Base-by-base conservation (phyloP, 2,113 vertebrate species). In the Eclectus roratus region DNA sequence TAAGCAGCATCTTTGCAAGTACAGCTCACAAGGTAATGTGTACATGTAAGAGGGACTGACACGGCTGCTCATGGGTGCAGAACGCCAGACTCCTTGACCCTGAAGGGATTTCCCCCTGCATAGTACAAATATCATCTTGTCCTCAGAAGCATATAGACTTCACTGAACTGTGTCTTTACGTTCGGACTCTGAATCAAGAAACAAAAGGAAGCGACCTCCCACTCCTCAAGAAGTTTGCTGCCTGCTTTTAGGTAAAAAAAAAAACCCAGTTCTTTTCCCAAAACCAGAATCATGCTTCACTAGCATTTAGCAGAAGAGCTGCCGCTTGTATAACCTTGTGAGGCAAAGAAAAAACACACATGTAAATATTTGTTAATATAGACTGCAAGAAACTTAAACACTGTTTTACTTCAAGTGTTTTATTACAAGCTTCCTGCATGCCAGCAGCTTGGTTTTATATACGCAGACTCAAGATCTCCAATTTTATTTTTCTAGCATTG, bases 11-110 rank as follows among this genome's bases (percentile, higher is more conserved):
- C 27, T 66, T 53, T 43, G 18, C 21, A 72, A 27, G 19, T 28
- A 52, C 16, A 76, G 31, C 41, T 61, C 74, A 77, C 0, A 0
- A 37, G 28, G 31, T 12, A 4, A 7, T 2, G 1, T 2, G 10
- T 13, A 7, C 3, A 2, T 3, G 9, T 8, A 19, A 49, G 18
- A 9, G 14, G 49, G 31, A 31, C 19, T 19, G 10, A 41, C 9
- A 1, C 1, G 2, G 27, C 8, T 60, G 10, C 35, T 21, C 2
- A 0, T 9, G 43, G 27, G 17, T 31, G 8, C n/a, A 20, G 41
- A 50, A 25, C 37, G 33, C 28, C 21, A 33, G 5, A 13, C 7
- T 47, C 24, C 44, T 43, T 31, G 8, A 31, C 46, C 21, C 35
- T 41, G 15, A 44, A 55, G 41, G 24, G 46, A 28, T 81, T 80